Base-by-base conservation (phyloP, 2,113 vertebrate species). In the Epinephelus cyanopodus region DNA sequence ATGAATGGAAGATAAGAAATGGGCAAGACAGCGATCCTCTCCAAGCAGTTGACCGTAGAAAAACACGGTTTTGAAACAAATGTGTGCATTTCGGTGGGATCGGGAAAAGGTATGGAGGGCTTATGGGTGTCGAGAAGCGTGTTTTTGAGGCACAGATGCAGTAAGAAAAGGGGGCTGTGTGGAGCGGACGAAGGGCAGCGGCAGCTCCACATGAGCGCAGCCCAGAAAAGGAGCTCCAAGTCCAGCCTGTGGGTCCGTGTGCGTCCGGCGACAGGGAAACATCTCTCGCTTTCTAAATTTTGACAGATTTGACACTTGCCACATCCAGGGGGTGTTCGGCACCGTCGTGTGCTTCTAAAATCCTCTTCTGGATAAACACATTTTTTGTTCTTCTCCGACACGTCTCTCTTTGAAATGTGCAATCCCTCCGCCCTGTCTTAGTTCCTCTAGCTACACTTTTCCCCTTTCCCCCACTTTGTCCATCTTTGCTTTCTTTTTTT, bases 171-270 rank as follows among this genome's bases (percentile, higher is more conserved):
- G 70, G 77, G 79, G 79, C 79, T 89, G 88, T 83, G 89, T 69
- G 37, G 89, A 82, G 90, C 83, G 77, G 84, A 83, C 89, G 92
- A 58, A 90, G 89, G 86, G 88, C 90, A 94, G 93, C 95, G 95
- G 94, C 85, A 87, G 92, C 94, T 93, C 91, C 91, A 87, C 83
- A 33, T 70, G 92, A 93, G 93, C 93, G 93, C 87, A 92, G 94
- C 96, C 95, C 87, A 89, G 92, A 80, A 79, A 94, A 89, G 91
- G 90, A 93, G 91, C 95, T 92, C 93, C 87, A 86, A 93, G 93
- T 96, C 95, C 96, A 94, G 95, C 93, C 91, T 90, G 89, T 86
- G 92, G 90, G 93, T 96, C 95, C 94, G 94, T 90, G 90, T 62
- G 84, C 87, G 94, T 95, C 94, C 95, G 94, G 90, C 68, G 79